Conservation (phyloP, 2,888 invertebrate genomes). For the Galerucella nymphaeae region DNA sequence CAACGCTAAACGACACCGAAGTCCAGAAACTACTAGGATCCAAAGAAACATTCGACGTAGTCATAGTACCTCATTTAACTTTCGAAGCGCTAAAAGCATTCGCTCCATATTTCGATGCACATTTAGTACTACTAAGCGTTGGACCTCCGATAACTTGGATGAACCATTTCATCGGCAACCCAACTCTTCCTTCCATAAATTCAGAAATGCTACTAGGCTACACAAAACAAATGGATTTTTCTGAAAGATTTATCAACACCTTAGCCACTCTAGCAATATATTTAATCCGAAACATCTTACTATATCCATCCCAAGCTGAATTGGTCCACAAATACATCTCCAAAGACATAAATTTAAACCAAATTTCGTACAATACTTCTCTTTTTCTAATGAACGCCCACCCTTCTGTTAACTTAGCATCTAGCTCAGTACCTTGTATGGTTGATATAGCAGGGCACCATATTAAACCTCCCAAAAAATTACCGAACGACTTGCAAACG, state of each 20-base stretch:
- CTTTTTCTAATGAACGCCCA: slow-evolving; percentile 61
- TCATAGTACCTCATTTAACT: slow-evolving; percentile 65
- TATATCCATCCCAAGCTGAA: slow-evolving; percentile 48
- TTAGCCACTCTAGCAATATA: slow-evolving; percentile 56
- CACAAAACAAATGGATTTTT: slow-evolving; percentile 66
- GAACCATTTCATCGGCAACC: slow-evolving; percentile 66
- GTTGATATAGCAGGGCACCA: slow-evolving; percentile 70
- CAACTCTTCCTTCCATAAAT: slow-evolving; percentile 65
- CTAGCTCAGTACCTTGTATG: slow-evolving; percentile 67
- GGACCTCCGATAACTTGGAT: slow-evolving; percentile 64
- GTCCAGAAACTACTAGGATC: slow-evolving; percentile 57
- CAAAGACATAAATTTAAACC: slow-evolving; percentile 48
- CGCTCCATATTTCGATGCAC: slow-evolving; percentile 59
- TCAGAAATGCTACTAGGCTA: slow-evolving; percentile 64
- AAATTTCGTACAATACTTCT: slow-evolving; percentile 50
- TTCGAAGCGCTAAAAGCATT: slow-evolving; percentile 66
- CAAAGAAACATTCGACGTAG: slow-evolving; percentile 61
- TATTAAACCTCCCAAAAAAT: slow-evolving; percentile 48
- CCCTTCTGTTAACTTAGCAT: slow-evolving; percentile 65
- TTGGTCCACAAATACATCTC: slow-evolving; percentile 53
- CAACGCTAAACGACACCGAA: slow-evolving; percentile 50
- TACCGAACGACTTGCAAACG: slow-evolving; percentile 64
- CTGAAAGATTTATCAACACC: slow-evolving; percentile 67
- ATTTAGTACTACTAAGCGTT: slow-evolving; percentile 62
- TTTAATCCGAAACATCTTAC: slow-evolving; percentile 43